Conservation (phyloP, 2,113 vertebrate species). For the Chaetura pelagica region DNA sequence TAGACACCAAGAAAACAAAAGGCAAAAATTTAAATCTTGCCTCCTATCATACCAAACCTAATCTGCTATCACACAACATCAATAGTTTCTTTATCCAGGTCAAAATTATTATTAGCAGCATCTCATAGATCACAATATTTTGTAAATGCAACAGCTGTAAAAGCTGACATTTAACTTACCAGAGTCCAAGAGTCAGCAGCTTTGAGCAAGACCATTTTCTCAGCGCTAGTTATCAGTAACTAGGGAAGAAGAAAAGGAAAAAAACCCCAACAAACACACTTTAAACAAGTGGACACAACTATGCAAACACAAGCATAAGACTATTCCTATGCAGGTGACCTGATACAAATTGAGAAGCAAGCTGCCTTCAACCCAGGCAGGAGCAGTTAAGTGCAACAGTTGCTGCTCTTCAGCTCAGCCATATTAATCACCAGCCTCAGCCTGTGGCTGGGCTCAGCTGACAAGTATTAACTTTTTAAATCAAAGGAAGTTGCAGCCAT, state of each 20-base stretch:
- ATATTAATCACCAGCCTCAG: not conserved
- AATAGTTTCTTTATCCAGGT: not conserved
- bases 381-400: not conserved
- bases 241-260: not conserved
- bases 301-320: not conserved
- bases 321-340: not conserved
- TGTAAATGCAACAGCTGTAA: not conserved
- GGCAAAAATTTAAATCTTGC: not conserved
- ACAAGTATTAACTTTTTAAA: not conserved
- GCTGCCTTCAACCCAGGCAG: rapidly evolving
- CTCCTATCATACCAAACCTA: not conserved
- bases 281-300: not conserved
- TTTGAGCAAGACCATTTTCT: not conserved
- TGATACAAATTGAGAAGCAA: rapidly evolving
- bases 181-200: not conserved
- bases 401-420: not conserved
- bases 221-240: not conserved
- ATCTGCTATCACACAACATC: not conserved
- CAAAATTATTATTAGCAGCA: not conserved
- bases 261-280: not conserved
- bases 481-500: not conserved
- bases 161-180: not conserved
- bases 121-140: not conserved
- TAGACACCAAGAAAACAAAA: not conserved
- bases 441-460: not conserved